Conservation (phyloP, 2,888 invertebrate genomes). For the Ditula angustiorana region DNA sequence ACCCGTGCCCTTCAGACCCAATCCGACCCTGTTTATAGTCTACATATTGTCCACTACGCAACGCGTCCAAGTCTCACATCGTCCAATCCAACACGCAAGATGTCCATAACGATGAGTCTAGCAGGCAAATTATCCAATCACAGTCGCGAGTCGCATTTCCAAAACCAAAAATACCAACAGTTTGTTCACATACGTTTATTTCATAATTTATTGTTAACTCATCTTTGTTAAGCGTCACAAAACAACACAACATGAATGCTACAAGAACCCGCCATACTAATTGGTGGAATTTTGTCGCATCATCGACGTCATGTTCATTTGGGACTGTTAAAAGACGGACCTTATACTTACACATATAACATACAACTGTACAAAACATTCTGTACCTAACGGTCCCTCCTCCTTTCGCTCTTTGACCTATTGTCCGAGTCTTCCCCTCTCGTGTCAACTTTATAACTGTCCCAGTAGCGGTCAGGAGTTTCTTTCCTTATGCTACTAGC, state of each 20-base stretch:
- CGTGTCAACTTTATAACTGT: conserved; percentile 47
- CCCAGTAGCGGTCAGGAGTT: conserved; percentile 54
- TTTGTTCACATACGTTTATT: conserved; percentile 10
- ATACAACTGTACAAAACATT: conserved; percentile 4
- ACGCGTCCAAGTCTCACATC: too few species aligned
- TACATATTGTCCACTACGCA: too few species aligned
- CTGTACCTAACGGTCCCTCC: conserved; percentile 14
- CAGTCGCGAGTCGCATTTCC: too few species aligned
- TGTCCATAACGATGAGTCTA: too few species aligned
- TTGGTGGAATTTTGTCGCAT: background rate
- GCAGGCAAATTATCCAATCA: too few species aligned
- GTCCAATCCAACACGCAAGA: too few species aligned
- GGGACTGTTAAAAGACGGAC: too few species aligned
- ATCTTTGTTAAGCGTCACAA: background rate
- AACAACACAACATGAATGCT: background rate
- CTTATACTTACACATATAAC: too few species aligned
- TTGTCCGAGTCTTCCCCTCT: conserved; percentile 41
- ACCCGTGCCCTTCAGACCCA: too few species aligned
- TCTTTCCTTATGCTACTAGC: conserved; percentile 44
- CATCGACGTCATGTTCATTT: too few species aligned
- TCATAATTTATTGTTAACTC: background rate
- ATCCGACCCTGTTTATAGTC: too few species aligned
- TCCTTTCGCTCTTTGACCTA: conserved; percentile 14
- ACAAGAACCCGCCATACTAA: background rate
- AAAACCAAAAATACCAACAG: background rate